phyloP scores from a whole-genome alignment of 2,797 vertebrate species.

The Urocyon cinereoargenteus region DNA sequence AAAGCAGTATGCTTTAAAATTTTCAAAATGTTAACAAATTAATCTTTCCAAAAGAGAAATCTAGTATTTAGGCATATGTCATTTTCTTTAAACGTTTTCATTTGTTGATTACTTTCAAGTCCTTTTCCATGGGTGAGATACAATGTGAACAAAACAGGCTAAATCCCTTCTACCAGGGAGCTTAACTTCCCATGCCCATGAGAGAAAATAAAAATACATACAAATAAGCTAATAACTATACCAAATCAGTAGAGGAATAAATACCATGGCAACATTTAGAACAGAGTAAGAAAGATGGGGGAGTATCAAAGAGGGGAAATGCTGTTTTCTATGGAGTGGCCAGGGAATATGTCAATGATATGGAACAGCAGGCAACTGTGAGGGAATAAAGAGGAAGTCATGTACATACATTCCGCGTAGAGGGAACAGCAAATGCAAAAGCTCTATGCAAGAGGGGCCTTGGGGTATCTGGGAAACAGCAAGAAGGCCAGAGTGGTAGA shows the following conservation, averaged over 20 bases:
- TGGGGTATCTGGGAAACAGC: neutral
- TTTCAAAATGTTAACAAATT: slow-evolving; percentile 34
- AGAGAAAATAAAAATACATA: neutral
- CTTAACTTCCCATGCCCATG: neutral
- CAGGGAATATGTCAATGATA: neutral
- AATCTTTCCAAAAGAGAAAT: slow-evolving; percentile 49
- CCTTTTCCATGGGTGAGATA: neutral
- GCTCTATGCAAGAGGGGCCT: neutral
- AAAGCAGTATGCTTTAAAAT: slow-evolving; percentile 32
- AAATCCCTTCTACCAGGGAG: neutral
- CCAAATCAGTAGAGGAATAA: neutral
- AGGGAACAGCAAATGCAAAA: neutral
- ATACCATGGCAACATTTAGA: neutral
- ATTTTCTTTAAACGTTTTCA: slow-evolving; percentile 44
- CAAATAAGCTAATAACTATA: slow-evolving; percentile 16
- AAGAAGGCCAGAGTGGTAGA: neutral
- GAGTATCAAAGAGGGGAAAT: neutral
- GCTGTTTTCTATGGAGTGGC: neutral
- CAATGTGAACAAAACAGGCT: neutral
- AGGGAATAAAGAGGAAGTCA: neutral
- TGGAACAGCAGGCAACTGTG: neutral
- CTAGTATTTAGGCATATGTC: neutral
- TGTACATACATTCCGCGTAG: neutral
- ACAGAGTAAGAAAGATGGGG: neutral
- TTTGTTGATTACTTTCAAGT: slow-evolving; percentile 40